These are phyloP conservation scores for Oenanthe melanoleuca DNA, from an alignment of 2,113 vertebrate genomes.

Conservation along the genomic window DNA sequence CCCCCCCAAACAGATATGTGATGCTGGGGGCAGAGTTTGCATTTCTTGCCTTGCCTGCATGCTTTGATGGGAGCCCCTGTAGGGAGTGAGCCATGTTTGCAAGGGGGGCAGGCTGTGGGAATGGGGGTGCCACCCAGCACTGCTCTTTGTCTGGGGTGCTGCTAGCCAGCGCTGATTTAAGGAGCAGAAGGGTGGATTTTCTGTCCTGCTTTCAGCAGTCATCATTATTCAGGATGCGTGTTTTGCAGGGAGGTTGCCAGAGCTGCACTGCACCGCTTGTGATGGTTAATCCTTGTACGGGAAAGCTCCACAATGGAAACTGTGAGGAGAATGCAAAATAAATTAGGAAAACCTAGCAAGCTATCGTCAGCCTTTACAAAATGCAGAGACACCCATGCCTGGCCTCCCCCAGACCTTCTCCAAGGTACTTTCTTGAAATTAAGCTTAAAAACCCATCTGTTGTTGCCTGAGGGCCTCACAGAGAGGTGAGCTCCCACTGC, in stretches of 20 bases:
- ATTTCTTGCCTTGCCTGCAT: not conserved
- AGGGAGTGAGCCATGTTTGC: rapidly evolving
- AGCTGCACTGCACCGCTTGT: conserved; percentile 52
- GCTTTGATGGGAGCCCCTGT: rapidly evolving
- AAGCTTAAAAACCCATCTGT: not conserved
- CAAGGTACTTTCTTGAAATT: not conserved
- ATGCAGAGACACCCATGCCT: not conserved
- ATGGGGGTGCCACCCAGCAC: rapidly evolving
- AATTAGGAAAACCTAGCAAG: conserved; percentile 51
- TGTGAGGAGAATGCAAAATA: conserved; percentile 39
- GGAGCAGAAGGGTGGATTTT: conserved; percentile 14
- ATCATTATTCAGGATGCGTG: conserved; percentile 56
- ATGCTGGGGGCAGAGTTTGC: not conserved
- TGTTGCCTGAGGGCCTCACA: not conserved
- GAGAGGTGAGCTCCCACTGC: not conserved
- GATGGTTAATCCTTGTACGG: not conserved
- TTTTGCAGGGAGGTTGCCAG: conserved; percentile 60
- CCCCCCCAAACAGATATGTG: rapidly evolving
- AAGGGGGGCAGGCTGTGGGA: not conserved
- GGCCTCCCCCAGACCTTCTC: not conserved
- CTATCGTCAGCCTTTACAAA: not conserved
- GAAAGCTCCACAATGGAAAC: conserved; percentile 47
- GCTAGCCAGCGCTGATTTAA: not conserved
- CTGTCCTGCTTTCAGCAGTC: conserved; percentile 23
- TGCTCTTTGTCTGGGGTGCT: not conserved